Evolutionary conservation across 2,797 vertebrate species (phyloP).

Genomic region (Eospalax fontanierii): DNA sequence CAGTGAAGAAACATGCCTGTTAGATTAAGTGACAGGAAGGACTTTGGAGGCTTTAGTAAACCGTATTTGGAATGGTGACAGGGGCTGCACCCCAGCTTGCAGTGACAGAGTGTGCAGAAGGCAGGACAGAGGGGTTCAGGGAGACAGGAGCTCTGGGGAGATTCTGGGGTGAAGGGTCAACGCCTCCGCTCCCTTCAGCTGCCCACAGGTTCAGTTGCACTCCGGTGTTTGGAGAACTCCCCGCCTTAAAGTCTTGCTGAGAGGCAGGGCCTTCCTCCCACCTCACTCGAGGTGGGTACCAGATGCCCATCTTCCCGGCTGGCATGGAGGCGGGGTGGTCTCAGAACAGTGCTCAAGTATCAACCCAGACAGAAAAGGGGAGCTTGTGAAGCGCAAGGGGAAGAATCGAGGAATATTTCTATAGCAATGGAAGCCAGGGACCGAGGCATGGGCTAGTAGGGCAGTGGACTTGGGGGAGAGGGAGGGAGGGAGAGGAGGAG

Average conservation of each 20-base stretch:
- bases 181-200: neutral
- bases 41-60: neutral
- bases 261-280: neutral
- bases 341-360: neutral
- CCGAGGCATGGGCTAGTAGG: neutral
- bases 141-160: neutral
- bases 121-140: neutral
- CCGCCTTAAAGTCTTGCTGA: neutral
- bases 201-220: neutral
- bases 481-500: no score
- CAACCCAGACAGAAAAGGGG: neutral
- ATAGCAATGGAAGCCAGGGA: neutral
- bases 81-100: neutral
- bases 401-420: neutral
- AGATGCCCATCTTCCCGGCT: neutral
- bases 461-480: neutral
- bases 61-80: neutral
- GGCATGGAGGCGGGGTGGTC: neutral
- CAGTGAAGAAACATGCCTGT: neutral
- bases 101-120: neutral
- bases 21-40: neutral
- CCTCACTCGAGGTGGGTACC: neutral
- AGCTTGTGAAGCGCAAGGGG: neutral
- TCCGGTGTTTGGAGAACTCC: neutral
- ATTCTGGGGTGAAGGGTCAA: neutral